Evolutionary conservation across 2,888 invertebrate species (phyloP), one percentile per base, ranked within the genome.

Genomic region (Tetramorium bicarinatum): DNA sequence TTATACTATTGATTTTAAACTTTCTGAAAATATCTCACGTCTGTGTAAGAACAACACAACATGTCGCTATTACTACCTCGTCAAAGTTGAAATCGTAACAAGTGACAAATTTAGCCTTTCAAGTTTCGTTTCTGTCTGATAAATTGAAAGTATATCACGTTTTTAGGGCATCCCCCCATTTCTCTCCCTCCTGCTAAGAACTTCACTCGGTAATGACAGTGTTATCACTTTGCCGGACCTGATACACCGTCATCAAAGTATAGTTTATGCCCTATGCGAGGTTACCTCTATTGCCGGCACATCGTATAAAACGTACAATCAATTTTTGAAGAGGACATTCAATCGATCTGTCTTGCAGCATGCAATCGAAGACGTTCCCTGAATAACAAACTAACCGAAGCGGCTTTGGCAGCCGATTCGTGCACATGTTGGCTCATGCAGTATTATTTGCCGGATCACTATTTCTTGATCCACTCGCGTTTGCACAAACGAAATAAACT

Each of bases 311-410:
- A 84, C 71, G 84, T 61, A 62, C 67, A 64, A 86, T 86, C 84
- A 82, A 86, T 86, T 86, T 86, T 86, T 85, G 66, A 86, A 76
- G 84, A 86, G 84, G 82, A 84, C 85, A 77, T 52, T 81, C 82
- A 72, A 85, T 85, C 82, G 85, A 84, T 82, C 54, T 84, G 62
- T 77, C 71, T 54, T 66, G 71, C 61, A 61, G 71, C 71, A 64
- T 85, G 74, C 71, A 80, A 84, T 81, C 81, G 52, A 84, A 84
- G 72, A 84, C 64, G 72, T 72, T 69, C 56, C 81, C 41, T 67
- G 83, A 83, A 83, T 80, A 80, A 83, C 83, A 64, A 62, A 72
- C 64, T 66, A 80, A 64, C 77, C 82, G 67, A 29, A 77, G 77
- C 79, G 62, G 21, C 83, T 83, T 84, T 84, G 81, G 61, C 47